Base-by-base conservation (phyloP, 2,797 vertebrate genomes). In the Gymnothorax javanicus region DNA sequence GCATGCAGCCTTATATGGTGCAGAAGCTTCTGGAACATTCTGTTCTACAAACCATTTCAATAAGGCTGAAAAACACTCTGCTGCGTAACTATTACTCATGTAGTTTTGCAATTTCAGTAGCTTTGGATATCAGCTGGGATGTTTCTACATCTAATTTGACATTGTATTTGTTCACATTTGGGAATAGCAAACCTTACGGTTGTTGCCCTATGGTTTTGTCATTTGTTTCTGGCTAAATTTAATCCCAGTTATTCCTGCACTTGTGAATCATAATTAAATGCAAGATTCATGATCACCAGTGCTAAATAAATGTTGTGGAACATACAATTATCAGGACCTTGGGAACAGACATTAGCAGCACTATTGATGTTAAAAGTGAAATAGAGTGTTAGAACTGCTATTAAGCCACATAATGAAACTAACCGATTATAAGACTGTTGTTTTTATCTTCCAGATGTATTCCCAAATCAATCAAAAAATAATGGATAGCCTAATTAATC, bases 1-100 rank as follows among this genome's bases (percentile, higher is more conserved):
- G 33, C 83, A 67, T 62, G 64, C 33, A 52, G 83, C 83, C 83
- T 84, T 84, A 84, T 43, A 84, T 84, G 83, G 83, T 84, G 27
- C 57, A 84, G 58, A 58, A 33, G 23, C 81, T 57, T 59, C 17
- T 83, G 33, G 27, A n/a, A 52, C 13, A 50, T 13, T n/a, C 60
- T 67, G 12, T 50, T 43, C 71, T 43, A 75, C 27, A 11, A 15
- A 43, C 43, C 27, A 69, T 33, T 33, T 73, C 71, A 73, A 33
- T 84, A 4, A 20, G 50, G 43, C 75, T 52, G 75, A 43, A 79
- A 79, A 79, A 79, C 43, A 43, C 27, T 73, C 25, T 43, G 27
- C 15, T 85, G 54, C 15, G 56, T 75, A 1, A 75, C 27, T 25
- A 27, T 85, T 11, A 60, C 17, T 59, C 25, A 13, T 33, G 7